Conservation (phyloP, 2,888 invertebrate species). For the Agelastica alni region DNA sequence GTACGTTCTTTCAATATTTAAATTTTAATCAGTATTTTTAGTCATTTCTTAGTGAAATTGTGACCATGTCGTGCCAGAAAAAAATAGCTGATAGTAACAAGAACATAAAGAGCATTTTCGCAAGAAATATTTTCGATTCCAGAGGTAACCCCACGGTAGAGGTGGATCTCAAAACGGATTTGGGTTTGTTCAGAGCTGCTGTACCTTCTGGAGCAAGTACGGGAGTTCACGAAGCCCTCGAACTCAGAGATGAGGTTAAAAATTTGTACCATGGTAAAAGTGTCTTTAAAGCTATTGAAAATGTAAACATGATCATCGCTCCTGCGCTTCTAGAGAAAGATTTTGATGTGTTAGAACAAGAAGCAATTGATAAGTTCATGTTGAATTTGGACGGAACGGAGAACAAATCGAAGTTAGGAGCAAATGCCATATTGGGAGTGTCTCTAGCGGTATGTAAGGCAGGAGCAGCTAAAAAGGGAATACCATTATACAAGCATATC, state of each 20-base stretch:
- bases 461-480: constrained; percentile 91
- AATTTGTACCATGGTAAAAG: constrained; percentile 94
- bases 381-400: constrained; percentile 93
- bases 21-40: no score
- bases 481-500: constrained; percentile 88
- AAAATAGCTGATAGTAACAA: constrained; percentile 18
- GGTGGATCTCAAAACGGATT: constrained; percentile 80
- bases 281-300: constrained; percentile 88
- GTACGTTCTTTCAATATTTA: no score
- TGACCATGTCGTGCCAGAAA: constrained; percentile 25
- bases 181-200: constrained; percentile 87
- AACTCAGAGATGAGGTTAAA: constrained; percentile 91
- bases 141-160: constrained; percentile 99
- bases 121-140: constrained; percentile 98
- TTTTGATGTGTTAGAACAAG: constrained; percentile 88
- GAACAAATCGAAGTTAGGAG: constrained; percentile 95
- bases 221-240: constrained; percentile 94
- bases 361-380: constrained; percentile 85
- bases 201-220: constrained; percentile 99
- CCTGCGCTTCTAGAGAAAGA: constrained; percentile 78
- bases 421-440: constrained; percentile 96
- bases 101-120: constrained; percentile 82
- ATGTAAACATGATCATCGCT: constrained; percentile 82
- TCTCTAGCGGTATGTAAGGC: constrained; percentile 97
- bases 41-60: no score